Evolutionary conservation across 2,888 invertebrate species (phyloP).

Genomic region (Nomada fucata): DNA sequence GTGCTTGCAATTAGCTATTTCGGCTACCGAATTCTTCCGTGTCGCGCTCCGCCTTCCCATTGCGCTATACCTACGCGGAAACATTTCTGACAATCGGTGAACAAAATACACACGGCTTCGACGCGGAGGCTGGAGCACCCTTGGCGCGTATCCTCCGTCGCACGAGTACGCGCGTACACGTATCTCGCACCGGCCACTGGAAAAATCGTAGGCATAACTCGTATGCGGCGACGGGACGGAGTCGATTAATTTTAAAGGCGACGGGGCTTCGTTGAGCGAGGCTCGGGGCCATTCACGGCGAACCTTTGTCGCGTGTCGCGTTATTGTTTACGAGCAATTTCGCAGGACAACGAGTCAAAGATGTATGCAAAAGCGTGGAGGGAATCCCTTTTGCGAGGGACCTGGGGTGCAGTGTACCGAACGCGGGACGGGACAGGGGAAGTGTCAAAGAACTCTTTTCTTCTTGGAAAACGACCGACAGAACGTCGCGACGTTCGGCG

Average conservation of each 20-base stretch:
- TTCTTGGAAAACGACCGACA: background rate
- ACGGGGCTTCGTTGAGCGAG: slow-evolving; percentile 16
- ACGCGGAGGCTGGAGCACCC: no score
- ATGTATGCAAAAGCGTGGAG: slow-evolving; percentile 43
- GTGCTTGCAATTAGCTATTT: background rate
- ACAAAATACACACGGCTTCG: no score
- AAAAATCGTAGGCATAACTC: background rate
- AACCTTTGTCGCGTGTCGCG: slow-evolving; percentile 56
- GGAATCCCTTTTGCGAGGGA: slow-evolving; percentile 6
- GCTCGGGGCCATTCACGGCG: slow-evolving; percentile 29
- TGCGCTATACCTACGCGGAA: no score
- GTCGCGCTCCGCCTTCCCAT: background rate
- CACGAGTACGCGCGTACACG: no score
- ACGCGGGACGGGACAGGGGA: background rate
- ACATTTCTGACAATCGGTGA: no score
- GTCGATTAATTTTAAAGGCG: slow-evolving; percentile 54
- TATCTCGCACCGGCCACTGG: no score
- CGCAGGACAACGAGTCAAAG: slow-evolving; percentile 53
- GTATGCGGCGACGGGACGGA: background rate
- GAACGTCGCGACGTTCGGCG: background rate
- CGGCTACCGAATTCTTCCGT: background rate
- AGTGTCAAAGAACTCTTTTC: slow-evolving; percentile 12
- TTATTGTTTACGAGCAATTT: slow-evolving; percentile 64
- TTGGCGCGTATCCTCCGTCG: no score
- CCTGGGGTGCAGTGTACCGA: slow-evolving; percentile 22